phyloP scores from a whole-genome alignment of 2,797 vertebrate genomes.

The Manis pentadactyla region DNA sequence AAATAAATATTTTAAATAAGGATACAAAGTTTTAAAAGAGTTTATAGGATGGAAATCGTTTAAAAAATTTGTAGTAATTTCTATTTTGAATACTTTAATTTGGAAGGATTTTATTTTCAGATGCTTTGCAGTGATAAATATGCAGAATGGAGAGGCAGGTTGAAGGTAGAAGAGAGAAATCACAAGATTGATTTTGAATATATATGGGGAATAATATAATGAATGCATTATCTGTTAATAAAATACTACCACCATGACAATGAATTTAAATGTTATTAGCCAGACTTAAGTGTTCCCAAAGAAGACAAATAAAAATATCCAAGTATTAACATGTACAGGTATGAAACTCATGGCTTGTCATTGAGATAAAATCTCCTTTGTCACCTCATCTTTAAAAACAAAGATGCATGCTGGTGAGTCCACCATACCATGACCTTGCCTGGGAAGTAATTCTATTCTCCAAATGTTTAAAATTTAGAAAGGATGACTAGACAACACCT shows the following conservation, averaged over 20 bases:
- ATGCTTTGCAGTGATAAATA: not conserved
- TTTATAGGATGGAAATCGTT: not conserved
- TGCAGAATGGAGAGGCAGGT: rapidly evolving
- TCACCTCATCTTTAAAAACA: not conserved
- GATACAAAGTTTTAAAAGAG: not conserved
- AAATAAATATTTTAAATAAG: not conserved
- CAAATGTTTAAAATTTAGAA: not conserved
- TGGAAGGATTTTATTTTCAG: not conserved
- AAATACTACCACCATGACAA: not conserved
- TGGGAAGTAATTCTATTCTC: not conserved
- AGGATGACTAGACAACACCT: not conserved
- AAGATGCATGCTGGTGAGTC: not conserved
- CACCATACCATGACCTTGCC: not conserved
- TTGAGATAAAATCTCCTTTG: not conserved
- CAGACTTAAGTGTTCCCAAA: not conserved
- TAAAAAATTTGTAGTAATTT: not conserved
- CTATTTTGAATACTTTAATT: not conserved
- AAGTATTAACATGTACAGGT: not conserved
- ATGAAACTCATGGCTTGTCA: not conserved
- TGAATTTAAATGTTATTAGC: not conserved
- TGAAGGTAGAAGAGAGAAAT: rapidly evolving
- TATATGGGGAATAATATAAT: not conserved
- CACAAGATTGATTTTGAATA: not conserved
- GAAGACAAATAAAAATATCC: not conserved
- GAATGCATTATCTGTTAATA: not conserved